Conservation (phyloP, 2,797 vertebrate genomes). For the Lepus oiostolus region DNA sequence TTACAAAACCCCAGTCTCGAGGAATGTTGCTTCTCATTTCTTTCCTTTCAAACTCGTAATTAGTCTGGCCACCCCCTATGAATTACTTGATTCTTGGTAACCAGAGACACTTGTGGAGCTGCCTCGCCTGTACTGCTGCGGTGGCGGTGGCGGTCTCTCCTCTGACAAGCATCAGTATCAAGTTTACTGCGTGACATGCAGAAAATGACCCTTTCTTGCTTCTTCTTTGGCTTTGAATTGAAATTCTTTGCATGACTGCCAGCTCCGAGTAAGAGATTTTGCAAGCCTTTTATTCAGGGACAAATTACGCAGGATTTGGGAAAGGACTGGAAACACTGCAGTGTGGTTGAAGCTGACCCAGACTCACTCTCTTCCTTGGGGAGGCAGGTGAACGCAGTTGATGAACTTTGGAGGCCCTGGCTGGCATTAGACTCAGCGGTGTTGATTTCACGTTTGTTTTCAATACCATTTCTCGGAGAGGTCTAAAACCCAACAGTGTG, state of each 20-base stretch:
- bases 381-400: background rate
- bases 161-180: background rate
- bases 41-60: conserved; percentile 53
- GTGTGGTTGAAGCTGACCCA: background rate
- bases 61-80: background rate
- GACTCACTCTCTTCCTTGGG: background rate
- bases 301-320: background rate
- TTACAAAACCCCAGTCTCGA: conserved; percentile 20
- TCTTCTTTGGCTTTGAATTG: background rate
- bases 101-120: background rate
- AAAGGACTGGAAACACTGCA: background rate
- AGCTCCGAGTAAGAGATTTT: conserved; percentile 16
- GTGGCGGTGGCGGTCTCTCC: background rate
- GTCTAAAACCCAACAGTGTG: background rate
- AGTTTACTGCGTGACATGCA: background rate
- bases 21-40: conserved; percentile 33
- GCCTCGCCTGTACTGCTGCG: background rate
- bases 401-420: background rate
- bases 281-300: conserved; percentile 5
- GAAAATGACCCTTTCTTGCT: background rate
- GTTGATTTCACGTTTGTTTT: conserved; percentile 59
- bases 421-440: background rate
- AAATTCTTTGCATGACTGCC: conserved; percentile 12
- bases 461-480: conserved; percentile 40
- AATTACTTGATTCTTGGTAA: conserved; percentile 48